Conservation (phyloP, 1,140 invertebrate species). For the Drosophila tropicalis region DNA sequence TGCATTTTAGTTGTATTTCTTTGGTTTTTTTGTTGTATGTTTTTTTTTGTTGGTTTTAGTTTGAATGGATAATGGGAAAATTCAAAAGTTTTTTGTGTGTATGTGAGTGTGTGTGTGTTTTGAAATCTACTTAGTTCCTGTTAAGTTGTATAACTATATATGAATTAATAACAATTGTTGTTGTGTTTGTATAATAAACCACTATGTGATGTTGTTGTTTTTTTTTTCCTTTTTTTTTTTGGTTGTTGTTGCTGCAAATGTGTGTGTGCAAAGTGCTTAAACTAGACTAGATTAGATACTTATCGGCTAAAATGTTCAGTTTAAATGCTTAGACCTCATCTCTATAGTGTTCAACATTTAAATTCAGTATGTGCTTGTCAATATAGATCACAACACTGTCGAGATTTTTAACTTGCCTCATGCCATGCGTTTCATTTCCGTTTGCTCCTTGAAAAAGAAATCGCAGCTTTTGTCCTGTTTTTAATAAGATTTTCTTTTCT, state of each 20-base stretch:
- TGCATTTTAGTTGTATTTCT: not conserved
- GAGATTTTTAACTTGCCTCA: conserved; percentile 59
- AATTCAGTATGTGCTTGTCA: conserved; percentile 74
- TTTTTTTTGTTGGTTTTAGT: not conserved
- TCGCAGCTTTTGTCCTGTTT: conserved; percentile 28
- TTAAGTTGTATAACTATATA: conserved; percentile 28
- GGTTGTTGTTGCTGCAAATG: conserved; percentile 19
- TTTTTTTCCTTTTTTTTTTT: too few species aligned
- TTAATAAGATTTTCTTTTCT: not conserved
- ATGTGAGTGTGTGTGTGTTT: not conserved
- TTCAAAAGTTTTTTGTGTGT: not conserved
- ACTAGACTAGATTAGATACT: conserved; percentile 11
- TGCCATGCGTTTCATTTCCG: conserved; percentile 16
- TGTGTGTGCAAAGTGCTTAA: conserved; percentile 55
- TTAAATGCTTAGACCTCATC: conserved; percentile 52
- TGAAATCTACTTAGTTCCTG: conserved; percentile 51
- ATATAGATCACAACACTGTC: conserved; percentile 79
- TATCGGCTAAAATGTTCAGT: conserved; percentile 1
- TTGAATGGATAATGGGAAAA: conserved; percentile 9
- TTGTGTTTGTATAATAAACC: conserved; percentile 48
- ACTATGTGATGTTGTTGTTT: conserved; percentile 58
- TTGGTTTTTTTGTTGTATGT: not conserved
- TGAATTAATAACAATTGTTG: conserved; percentile 69
- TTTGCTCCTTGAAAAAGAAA: conserved; percentile 41
- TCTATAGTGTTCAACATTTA: conserved; percentile 53